Percentiles rank a stretch among this genome's conserved stretches.
Conservation (phyloP, 2,113 vertebrate species). For the Mystacornis crossleyi region DNA sequence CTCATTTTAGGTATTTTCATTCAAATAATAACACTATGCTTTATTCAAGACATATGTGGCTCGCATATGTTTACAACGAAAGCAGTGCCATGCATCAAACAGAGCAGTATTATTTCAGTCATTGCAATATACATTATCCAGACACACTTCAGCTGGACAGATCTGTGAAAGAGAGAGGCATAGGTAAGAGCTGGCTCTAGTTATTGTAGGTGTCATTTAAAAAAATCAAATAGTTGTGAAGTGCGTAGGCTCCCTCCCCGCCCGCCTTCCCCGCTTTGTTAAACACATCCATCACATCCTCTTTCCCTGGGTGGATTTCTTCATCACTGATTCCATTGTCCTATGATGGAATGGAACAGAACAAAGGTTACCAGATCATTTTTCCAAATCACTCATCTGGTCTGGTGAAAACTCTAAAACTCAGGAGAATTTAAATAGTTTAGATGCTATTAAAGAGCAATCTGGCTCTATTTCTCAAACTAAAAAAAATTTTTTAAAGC, state of each 20-base stretch:
- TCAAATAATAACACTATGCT: neutral
- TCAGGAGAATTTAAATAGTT: neutral
- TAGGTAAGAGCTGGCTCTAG: neutral
- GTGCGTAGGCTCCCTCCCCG: neutral
- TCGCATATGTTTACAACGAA: neutral
- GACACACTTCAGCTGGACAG: neutral
- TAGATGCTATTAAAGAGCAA: neutral
- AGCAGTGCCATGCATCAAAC: neutral
- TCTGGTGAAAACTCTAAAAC: neutral
- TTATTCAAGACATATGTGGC: neutral
- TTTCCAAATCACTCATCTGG: neutral
- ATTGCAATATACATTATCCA: neutral
- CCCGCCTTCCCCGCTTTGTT: rapidly evolving
- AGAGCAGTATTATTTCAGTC: slow-evolving; percentile 1
- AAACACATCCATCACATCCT: neutral
- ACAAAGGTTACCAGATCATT: slow-evolving; percentile 11
- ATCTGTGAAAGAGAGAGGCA: neutral
- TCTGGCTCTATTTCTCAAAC: neutral
- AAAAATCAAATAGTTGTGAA: neutral
- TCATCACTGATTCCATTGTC: slow-evolving; percentile 23
- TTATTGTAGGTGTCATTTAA: neutral
- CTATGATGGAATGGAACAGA: neutral
- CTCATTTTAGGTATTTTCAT: neutral
- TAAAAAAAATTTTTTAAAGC: rapidly evolving
- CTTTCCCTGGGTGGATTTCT: neutral